Evolutionary conservation across 2,113 vertebrate genomes (phyloP), one percentile per base, ranked within the genome.

Genomic region (Antigone vipio): DNA sequence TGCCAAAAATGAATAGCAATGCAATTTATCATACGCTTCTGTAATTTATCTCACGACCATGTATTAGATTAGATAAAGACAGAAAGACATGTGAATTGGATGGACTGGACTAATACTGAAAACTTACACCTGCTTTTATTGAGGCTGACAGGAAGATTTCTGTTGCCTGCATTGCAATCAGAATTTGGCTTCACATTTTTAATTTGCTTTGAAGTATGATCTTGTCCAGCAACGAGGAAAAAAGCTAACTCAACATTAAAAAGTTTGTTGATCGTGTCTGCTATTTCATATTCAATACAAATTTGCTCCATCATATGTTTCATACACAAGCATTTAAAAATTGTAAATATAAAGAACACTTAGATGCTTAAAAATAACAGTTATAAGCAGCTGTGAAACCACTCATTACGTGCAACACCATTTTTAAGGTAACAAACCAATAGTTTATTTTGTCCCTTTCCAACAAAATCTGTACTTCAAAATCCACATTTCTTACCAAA

Each of bases 31-130:
- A 96, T 74, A 88, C 1, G 26, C 82, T 95, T 77, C 90, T 55
- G 85, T 94, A 96, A 97, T 97, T 97, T 92, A 94, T 96, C 94
- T 97, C 95, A 91, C 1, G 5, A 85, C 74, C 89, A 49, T 63
- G 85, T 95, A 97, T 97, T 97, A 96, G 92, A 97, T 97, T 92
- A 97, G 94, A 95, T 95, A 97, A 94, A 97, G 88, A 95, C 83
- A 89, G 93, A 90, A 80, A 94, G 93, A 95, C 92, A 92, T 16
- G 84, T 73, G 96, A 95, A 94, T 91, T 93, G 95, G 76, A 87
- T 49, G 50, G 94, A 97, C 85, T 87, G 80, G 73, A 96, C 86
- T 85, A 94, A 53, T 69, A 60, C 47, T 75, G 94, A 87, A 92
- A 95, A 88, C 83, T 91, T 94, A 90, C 85, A 81, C 90, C 75